phyloP scores from a whole-genome alignment of 2,797 vertebrate genomes.

The Phoxinus dragarum region DNA sequence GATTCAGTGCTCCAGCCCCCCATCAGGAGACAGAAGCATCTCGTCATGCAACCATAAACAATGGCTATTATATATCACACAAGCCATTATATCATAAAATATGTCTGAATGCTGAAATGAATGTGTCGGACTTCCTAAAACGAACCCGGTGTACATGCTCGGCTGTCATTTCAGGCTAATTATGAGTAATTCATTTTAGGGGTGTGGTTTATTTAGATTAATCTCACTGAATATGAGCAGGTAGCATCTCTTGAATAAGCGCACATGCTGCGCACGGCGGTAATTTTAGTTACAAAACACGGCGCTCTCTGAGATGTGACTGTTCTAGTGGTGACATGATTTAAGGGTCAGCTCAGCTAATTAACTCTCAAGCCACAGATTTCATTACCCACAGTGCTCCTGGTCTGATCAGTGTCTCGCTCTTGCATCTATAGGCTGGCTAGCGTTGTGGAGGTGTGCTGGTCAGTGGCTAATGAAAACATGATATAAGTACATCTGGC shows the following conservation, averaged over 20 bases:
- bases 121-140: not conserved
- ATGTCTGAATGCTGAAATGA: not conserved
- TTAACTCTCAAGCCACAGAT: constrained; percentile 82
- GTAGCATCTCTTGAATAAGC: not conserved
- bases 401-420: constrained; percentile 35
- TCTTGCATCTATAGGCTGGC: constrained; percentile 14
- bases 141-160: not conserved
- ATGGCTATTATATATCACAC: constrained; percentile 49
- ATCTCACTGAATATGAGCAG: not conserved
- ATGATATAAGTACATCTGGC: constrained; percentile 26
- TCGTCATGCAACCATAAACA: constrained; percentile 46
- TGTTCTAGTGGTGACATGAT: constrained; percentile 62
- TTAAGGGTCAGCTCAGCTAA: constrained; percentile 79
- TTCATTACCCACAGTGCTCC: constrained; percentile 78
- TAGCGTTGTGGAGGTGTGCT: constrained; percentile 17
- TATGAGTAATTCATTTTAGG: not conserved
- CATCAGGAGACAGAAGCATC: constrained; percentile 34
- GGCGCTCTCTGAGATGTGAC: constrained; percentile 11
- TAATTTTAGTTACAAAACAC: constrained; percentile 31
- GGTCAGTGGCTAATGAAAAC: constrained; percentile 33
- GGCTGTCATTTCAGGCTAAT: not conserved
- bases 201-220: constrained; percentile 2
- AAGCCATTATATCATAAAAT: constrained; percentile 63
- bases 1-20: constrained; percentile 42
- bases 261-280: not conserved